Evolutionary conservation across 2,797 vertebrate species (phyloP).

Genomic region (Cossypha dichroa): DNA sequence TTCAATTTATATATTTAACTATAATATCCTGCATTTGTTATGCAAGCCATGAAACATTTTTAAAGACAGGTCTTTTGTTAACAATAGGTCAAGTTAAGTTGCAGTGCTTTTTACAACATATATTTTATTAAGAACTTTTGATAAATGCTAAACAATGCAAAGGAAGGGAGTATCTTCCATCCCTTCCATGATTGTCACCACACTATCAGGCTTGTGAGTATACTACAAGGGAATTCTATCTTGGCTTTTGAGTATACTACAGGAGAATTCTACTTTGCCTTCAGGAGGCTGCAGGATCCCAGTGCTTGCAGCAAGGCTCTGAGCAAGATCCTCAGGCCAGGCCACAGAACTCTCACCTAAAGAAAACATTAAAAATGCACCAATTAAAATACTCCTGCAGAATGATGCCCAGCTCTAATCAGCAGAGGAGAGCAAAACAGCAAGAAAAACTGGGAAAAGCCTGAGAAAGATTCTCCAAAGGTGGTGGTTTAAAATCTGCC

Average conservation of each 20-base stretch:
- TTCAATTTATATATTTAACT: neutral
- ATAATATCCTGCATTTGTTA: neutral
- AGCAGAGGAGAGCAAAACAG: neutral
- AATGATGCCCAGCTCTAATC: neutral
- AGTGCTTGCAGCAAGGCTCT: neutral
- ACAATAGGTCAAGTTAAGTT: neutral
- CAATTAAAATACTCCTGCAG: neutral
- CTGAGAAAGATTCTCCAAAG: neutral
- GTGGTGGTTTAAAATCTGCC: neutral
- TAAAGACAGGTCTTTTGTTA: neutral
- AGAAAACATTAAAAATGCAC: neutral
- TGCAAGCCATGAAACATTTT: neutral
- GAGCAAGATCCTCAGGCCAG: neutral
- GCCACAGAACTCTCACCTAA: neutral
- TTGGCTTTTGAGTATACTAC: no score
- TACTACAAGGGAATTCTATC: neutral
- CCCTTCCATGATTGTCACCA: neutral
- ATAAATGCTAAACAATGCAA: neutral
- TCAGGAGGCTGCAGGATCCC: neutral
- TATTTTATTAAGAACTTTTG: neutral
- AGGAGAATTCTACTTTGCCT: neutral
- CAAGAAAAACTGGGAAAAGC: neutral
- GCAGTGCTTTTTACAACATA: neutral
- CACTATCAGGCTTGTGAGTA: neutral
- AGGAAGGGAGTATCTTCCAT: neutral